Evolutionary conservation across 2,113 vertebrate species (phyloP), one percentile per base, ranked within the genome.

Genomic region (Pandion haliaetus): DNA sequence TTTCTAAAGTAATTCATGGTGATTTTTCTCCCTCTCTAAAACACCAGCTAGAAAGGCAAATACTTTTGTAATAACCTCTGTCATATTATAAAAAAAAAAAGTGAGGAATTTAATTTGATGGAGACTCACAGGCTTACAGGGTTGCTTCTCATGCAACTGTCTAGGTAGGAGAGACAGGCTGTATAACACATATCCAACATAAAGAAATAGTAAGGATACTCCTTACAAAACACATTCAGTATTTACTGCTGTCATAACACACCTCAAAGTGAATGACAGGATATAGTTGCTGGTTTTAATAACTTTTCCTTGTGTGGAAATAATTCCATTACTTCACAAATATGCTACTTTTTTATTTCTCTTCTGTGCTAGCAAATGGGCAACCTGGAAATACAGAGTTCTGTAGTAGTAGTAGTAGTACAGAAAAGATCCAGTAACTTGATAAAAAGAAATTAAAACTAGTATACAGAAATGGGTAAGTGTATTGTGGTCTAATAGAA

Each of bases 41-140:
- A 77, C n/a, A 55, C 54, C 42, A 84, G 28, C 58, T 84, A 80
- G 42, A 80, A 96, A 95, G 88, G 62, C 34, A 94, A 95, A 88
- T 54, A 49, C 12, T 66, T 74, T 73, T 12, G 3, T 91, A 88
- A 86, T 79, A 71, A 65, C 17, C 50, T 92, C 57, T 21, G 10
- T 87, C 62, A 86, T 16, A 58, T 9, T 15, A 58, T 42, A 74
- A 34, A 70, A 87, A 95, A 80, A 90, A 40, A 50, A 21, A 50
- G 16, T 6, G 4, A 82, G 73, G 38, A 67, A 86, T 82, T 67
- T 44, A 58, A 50, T 49, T 57, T 47, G 67, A 63, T 40, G 28
- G 23, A 65, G 49, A 31, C 50, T 84, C 28, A 17, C 50, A 42
- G 12, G 31, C 5, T 1, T 4, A 7, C 69, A 89, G 45, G 32